Evolutionary conservation across 2,888 invertebrate genomes (phyloP).

Genomic region (Tetranychus piercei): DNA sequence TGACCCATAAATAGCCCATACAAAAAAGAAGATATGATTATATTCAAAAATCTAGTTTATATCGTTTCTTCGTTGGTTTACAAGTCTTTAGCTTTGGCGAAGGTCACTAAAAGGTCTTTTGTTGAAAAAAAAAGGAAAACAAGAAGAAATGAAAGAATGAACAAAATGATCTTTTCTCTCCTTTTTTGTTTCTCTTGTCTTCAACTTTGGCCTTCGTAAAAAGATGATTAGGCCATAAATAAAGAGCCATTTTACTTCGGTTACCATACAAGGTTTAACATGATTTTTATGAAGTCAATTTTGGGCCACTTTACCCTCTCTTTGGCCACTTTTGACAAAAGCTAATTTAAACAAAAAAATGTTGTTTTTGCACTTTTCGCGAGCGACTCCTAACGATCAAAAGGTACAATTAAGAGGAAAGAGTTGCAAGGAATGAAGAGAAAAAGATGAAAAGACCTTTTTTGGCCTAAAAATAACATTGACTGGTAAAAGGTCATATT

Average conservation of each 20-base stretch:
- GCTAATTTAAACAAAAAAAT: too few species aligned
- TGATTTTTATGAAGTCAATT: background rate
- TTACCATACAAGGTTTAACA: background rate
- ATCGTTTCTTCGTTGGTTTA: too few species aligned
- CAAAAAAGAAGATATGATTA: background rate
- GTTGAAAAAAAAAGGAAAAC: background rate
- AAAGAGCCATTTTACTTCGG: background rate
- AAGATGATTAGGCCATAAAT: background rate
- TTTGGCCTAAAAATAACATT: too few species aligned
- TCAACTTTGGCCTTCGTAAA: background rate
- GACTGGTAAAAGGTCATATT: too few species aligned
- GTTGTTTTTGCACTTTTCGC: too few species aligned
- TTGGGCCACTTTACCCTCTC: too few species aligned
- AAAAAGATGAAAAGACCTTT: too few species aligned
- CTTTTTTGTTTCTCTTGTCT: background rate
- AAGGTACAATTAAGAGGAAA: too few species aligned
- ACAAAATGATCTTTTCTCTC: background rate
- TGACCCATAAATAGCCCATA: background rate
- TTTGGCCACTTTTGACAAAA: too few species aligned
- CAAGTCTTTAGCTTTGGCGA: background rate
- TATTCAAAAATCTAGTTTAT: background rate
- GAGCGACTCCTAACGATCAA: too few species aligned
- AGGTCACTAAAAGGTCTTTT: background rate
- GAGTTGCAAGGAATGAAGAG: too few species aligned
- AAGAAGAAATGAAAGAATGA: background rate